Percentiles rank a stretch among this genome's conserved stretches.
phyloP scores from a whole-genome alignment of 2,797 vertebrate genomes.

The Anabacerthia variegaticeps region DNA sequence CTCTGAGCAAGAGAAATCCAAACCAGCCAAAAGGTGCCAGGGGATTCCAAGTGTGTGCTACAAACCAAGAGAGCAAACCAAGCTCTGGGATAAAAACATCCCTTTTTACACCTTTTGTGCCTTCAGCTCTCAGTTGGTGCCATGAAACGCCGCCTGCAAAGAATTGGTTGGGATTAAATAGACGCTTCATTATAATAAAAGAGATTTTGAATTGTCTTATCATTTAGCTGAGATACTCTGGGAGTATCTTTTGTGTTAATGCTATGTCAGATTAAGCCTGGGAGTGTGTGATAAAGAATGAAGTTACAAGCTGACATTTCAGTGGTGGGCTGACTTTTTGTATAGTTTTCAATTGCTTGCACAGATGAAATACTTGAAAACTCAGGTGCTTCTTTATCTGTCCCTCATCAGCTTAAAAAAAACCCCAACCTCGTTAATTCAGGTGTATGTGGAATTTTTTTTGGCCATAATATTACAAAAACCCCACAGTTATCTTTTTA shows the following conservation, averaged over 20 bases:
- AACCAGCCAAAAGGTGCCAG: too few species aligned
- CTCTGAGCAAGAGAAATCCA: too few species aligned
- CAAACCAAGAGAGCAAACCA: not conserved
- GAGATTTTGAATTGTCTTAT: accelerated
- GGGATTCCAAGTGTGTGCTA: not conserved
- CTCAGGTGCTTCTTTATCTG: not conserved
- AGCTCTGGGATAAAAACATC: not conserved
- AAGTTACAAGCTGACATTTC: not conserved
- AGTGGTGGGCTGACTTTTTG: not conserved
- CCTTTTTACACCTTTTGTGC: not conserved
- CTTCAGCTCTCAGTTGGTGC: not conserved
- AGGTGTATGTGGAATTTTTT: not conserved
- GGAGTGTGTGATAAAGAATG: not conserved
- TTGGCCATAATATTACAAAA: not conserved
- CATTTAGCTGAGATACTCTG: not conserved
- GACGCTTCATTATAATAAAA: not conserved
- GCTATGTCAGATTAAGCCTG: not conserved
- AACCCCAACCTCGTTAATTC: not conserved
- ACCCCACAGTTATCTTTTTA: not conserved
- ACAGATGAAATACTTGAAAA: not conserved
- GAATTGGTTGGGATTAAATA: not conserved
- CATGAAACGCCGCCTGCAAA: accelerated
- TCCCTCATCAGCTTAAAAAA: not conserved
- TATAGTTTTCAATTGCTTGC: not conserved
- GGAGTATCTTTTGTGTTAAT: not conserved